Percentiles rank a stretch among this genome's conserved stretches.
These are phyloP conservation scores for Brachyptera risi DNA, from an alignment of 2,888 invertebrate genomes.

Conservation along the genomic window DNA sequence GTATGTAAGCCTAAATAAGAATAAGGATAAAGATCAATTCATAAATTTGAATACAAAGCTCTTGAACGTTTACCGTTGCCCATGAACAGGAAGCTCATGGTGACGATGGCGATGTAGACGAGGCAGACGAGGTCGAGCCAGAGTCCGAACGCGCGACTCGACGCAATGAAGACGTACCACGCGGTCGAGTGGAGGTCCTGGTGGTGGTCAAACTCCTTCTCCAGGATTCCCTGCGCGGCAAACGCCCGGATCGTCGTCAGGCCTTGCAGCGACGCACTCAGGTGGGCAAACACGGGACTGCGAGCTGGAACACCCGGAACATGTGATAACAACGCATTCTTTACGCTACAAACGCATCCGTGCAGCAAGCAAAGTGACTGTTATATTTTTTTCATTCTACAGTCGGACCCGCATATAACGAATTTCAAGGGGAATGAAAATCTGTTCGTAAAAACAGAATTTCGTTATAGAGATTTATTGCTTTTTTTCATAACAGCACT, in stretches of 20 bases:
- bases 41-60: too few relatives aligned
- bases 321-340: too few relatives aligned
- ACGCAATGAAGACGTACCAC: slow-evolving; percentile 57
- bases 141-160: slow-evolving; percentile 60
- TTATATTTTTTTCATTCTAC: too few relatives aligned
- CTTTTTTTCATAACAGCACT: too few relatives aligned
- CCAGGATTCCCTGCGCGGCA: slow-evolving; percentile 61
- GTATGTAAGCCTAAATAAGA: too few relatives aligned
- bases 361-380: too few relatives aligned
- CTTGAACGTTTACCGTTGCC: slow-evolving; percentile 38
- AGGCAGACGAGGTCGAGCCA: slow-evolving; percentile 63
- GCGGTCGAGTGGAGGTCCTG: slow-evolving; percentile 62
- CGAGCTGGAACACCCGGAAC: slow-evolving; percentile 64
- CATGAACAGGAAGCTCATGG: slow-evolving; percentile 60
- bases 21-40: too few relatives aligned
- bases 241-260: slow-evolving; percentile 77
- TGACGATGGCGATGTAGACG: slow-evolving; percentile 55
- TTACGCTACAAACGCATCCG: too few relatives aligned
- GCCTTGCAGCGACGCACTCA: slow-evolving; percentile 74
- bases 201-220: slow-evolving; percentile 50
- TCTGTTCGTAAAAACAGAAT: too few relatives aligned
- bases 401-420: too few relatives aligned
- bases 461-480: too few relatives aligned
- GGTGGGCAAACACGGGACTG: slow-evolving; percentile 79
- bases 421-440: too few relatives aligned